Base-by-base conservation (phyloP, 2,797 vertebrate species). In the Phrynocephalus forsythii region DNA sequence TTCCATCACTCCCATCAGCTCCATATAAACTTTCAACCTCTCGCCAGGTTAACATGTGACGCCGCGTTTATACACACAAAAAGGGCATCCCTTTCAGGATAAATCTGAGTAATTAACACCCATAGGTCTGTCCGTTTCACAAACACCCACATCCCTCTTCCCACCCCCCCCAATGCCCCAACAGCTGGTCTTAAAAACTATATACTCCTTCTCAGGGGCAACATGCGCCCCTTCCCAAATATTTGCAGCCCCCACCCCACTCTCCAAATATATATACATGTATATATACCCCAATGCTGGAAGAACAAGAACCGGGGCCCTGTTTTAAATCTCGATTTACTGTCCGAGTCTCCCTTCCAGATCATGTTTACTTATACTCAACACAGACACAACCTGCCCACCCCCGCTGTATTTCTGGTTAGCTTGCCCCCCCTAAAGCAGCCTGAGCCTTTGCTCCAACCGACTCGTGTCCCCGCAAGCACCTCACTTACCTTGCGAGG, bases 401-500 rank as follows among this genome's bases (percentile, higher is more conserved):
- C 9, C 1, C 18, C 69, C 16, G 44, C 60, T 75, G 77, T 38
- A 48, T 5, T 81, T 52, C 7, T 52, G 8, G 5, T 67, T 78
- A 28, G 67, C 81, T 71, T n/a, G 28, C 28, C 48, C 3, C 38
- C 80, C 38, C 80, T 24, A n/a, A 30, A 69, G 33, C 82, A 71
- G 76, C 6, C 67, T n/a, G 52, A 11, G 15, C 73, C 66, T 67
- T n/a, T 28, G 20, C 63, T 13, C n/a, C 63, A 13, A 1, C 28
- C n/a, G 60, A 20, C n/a, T 30, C 83, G 33, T 10, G 10, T 38
- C 7, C n/a, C 16, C 56, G 38, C 44, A 4, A n/a, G 52, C 44
- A 16, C 33, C n/a, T 79, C 71, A 22, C 68, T 75, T 85, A 85
- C 87, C 84, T 66, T 80, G 3, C 87, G 50, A 20, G 3, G 8